A percentile compares a stretch with the other conserved stretches of the same genome.
phyloP scores from a whole-genome alignment of 2,888 invertebrate genomes.

The Drosophila tripunctata region DNA sequence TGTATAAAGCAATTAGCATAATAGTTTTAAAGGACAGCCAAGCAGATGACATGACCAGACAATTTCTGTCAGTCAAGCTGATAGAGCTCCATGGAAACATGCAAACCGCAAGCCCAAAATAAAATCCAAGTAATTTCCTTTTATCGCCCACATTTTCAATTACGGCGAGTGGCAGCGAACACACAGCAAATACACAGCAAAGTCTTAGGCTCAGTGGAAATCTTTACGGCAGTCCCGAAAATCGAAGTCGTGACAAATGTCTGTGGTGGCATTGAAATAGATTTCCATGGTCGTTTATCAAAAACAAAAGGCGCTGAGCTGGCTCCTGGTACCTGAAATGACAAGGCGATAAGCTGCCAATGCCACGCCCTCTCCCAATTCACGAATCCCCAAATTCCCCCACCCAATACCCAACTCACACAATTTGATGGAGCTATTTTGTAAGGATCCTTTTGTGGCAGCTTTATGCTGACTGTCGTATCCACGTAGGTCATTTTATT shows the following conservation, averaged over 20 bases:
- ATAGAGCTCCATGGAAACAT: neutral
- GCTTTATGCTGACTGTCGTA: conserved; percentile 63
- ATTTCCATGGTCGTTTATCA: conserved; percentile 73
- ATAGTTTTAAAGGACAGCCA: conserved; percentile 1
- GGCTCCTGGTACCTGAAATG: conserved; percentile 56
- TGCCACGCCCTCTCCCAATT: neutral
- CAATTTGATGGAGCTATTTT: conserved; percentile 55
- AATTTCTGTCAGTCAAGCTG: neutral
- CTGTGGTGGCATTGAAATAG: conserved; percentile 54
- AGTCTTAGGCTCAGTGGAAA: neutral
- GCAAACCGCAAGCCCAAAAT: neutral
- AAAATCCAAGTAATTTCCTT: conserved; percentile 19
- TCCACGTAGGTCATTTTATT: conserved; percentile 69
- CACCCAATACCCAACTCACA: conserved; percentile 4
- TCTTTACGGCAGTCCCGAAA: conserved; percentile 12
- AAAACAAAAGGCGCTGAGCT: conserved; percentile 63
- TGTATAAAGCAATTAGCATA: conserved; percentile 11
- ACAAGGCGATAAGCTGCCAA: conserved; percentile 44
- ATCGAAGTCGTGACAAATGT: conserved; percentile 68
- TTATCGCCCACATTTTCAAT: conserved; percentile 43
- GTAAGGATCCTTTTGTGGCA: conserved; percentile 42
- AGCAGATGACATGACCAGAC: conserved; percentile 3
- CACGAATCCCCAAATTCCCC: neutral
- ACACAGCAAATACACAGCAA: neutral
- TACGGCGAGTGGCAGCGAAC: conserved; percentile 14